These are phyloP conservation scores for Halocynthia aurantium DNA, from an alignment of 23 tunicate species.

Conservation along the genomic window DNA sequence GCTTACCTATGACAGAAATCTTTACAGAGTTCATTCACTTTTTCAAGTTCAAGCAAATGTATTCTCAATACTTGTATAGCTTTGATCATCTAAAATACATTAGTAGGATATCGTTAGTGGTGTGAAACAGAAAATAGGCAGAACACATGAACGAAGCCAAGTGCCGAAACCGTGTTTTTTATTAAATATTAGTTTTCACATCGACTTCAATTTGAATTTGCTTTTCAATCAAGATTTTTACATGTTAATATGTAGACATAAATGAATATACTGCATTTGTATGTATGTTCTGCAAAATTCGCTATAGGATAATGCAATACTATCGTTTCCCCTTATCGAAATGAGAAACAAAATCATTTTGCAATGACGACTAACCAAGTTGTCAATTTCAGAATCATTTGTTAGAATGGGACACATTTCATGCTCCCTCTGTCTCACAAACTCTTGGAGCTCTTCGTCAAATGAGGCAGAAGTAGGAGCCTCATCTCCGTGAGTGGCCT, in stretches of 20 bases:
- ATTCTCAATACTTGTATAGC: constrained; percentile 94
- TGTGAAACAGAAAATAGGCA: no score
- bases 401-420: constrained; percentile 59
- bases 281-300: no score
- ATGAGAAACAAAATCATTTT: background rate
- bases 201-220: no score
- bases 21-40: constrained; percentile 91
- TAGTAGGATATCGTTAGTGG: no score
- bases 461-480: constrained; percentile 58
- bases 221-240: no score
- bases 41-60: constrained; percentile 89
- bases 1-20: constrained; percentile 92
- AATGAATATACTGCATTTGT: no score
- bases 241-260: no score
- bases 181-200: no score
- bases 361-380: constrained; percentile 64
- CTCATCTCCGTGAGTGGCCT: constrained; percentile 88
- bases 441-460: constrained; percentile 92
- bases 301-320: no score
- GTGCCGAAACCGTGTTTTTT: no score
- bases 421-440: constrained; percentile 58
- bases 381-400: constrained; percentile 90
- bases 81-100: constrained; percentile 61
- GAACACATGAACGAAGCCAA: no score
- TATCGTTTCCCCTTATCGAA: no score